A percentile compares a stretch with the other conserved stretches of the same genome.
These are phyloP conservation scores for Drosophila subsilvestris DNA, from an alignment of 2,888 invertebrate genomes.

Conservation along the genomic window DNA sequence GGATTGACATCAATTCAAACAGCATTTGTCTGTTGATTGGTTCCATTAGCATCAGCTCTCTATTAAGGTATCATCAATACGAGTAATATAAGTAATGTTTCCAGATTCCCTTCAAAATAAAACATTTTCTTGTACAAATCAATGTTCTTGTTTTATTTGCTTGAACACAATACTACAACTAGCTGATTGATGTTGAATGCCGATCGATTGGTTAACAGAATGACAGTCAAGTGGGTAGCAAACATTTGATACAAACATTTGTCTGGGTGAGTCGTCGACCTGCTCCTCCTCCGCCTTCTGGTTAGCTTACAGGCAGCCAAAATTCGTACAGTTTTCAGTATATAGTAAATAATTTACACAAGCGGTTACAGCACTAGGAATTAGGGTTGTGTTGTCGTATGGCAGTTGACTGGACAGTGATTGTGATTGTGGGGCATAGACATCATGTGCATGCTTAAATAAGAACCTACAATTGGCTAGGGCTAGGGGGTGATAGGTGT, in stretches of 20 bases:
- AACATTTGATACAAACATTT: constrained; percentile 83
- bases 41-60: too few relatives aligned
- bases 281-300: constrained; percentile 7
- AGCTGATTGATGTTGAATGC: constrained; percentile 59
- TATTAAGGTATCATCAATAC: too few relatives aligned
- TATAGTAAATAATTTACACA: constrained; percentile 58
- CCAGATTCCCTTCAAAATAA: too few relatives aligned
- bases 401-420: constrained; percentile 51
- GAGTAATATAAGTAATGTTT: too few relatives aligned
- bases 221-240: constrained; percentile 48
- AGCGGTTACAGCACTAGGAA: constrained; percentile 35
- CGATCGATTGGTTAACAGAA: constrained; percentile 44
- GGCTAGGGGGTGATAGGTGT: constrained; percentile 20
- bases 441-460: constrained; percentile 45
- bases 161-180: constrained; percentile 69
- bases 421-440: constrained; percentile 17
- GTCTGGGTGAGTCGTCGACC: constrained; percentile 38
- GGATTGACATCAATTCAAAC: background rate
- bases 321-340: constrained; percentile 22
- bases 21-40: background rate
- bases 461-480: constrained; percentile 64
- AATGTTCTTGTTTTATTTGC: constrained; percentile 70
- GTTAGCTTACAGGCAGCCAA: background rate
- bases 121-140: constrained; percentile 44
- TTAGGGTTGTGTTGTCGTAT: constrained; percentile 50